Base-by-base conservation (phyloP, 2,888 invertebrate species). In the Parnassius smintheus region DNA sequence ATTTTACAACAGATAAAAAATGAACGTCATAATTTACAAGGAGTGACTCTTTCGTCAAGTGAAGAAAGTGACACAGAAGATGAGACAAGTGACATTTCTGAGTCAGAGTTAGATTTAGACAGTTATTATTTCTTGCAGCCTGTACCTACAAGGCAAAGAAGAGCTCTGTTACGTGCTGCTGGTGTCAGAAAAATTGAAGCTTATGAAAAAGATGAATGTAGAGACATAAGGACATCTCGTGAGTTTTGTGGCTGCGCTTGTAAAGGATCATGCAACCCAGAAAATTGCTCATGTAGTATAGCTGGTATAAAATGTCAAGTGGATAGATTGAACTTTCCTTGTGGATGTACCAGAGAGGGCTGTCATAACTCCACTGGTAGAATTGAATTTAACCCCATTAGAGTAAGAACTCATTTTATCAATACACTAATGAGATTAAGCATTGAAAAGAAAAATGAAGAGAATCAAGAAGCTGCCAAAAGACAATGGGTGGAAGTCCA, bases 221-320 rank as follows among this genome's bases (percentile, higher is more conserved):
- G 97, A 61, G 96, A 97, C 71, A 98, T 99, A 72, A 93, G 98
- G 68, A 95, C 96, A 41, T 98, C 98, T 8, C 93, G 98, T 18
- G 98, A 99, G 82, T 96, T 97, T 75, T 98, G 98, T 84, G 98
- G 98, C 51, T 98, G 98, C 83, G 95, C 96, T 55, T 98, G 98
- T 81, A 96, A 97, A 84, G 96, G 96, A 58, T 95, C 96, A 78
- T 99, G 99, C 89, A 97, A 98, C 91, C 99, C 99, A 1, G 98
- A 98, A 75, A 97, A 95, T 25, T 99, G 99, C 85, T 95, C 96
- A 13, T 99, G 99, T 89, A 97, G 98, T 82, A 94, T 96, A 79
- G 97, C 97, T 53, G 98, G 98, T 66, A 99, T 99, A 71, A 98
- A 98, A 92, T 99, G 99, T 84, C 98, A 98, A 93, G 98, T 99